These are phyloP conservation scores for Drosophila bocki DNA, from an alignment of 1,140 invertebrate species.

Conservation along the genomic window DNA sequence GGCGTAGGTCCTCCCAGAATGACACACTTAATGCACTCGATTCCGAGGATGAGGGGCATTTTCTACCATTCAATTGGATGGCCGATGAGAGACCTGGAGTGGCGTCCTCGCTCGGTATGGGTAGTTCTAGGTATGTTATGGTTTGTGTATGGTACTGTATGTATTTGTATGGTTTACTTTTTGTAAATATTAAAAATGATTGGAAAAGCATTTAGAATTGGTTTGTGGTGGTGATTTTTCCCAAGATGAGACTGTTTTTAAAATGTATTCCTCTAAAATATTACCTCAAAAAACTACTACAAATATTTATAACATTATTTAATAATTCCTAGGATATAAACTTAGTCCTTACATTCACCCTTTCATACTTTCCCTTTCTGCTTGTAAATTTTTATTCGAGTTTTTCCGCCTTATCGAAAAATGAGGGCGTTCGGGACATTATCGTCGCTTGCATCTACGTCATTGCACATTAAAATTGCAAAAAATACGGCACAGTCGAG, in stretches of 20 bases:
- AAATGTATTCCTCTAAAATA: no score
- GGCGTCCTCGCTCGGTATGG: neutral
- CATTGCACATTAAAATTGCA: slow-evolving; percentile 80
- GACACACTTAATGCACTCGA: slow-evolving; percentile 57
- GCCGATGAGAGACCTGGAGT: slow-evolving; percentile 17
- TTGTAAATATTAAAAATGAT: no score
- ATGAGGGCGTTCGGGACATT: slow-evolving; percentile 54
- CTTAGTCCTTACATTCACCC: neutral
- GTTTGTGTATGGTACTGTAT: no score
- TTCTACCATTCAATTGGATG: slow-evolving; percentile 17
- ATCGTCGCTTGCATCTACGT: slow-evolving; percentile 72
- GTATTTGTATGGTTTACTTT: no score
- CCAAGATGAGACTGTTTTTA: no score
- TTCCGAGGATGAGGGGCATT: neutral
- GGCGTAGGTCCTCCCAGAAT: slow-evolving; percentile 23
- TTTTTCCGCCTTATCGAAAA: slow-evolving; percentile 60
- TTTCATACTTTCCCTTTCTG: slow-evolving; percentile 1
- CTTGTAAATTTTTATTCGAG: slow-evolving; percentile 52
- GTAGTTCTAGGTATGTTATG: neutral
- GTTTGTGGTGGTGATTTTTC: no score
- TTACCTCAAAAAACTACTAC: neutral
- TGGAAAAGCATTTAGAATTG: no score
- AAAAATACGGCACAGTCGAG: slow-evolving; percentile 48
- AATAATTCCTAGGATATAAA: neutral
- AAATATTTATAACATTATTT: neutral